phyloP scores from a whole-genome alignment of 1,140 invertebrate species.

The Plectrocnemia conspersa region DNA sequence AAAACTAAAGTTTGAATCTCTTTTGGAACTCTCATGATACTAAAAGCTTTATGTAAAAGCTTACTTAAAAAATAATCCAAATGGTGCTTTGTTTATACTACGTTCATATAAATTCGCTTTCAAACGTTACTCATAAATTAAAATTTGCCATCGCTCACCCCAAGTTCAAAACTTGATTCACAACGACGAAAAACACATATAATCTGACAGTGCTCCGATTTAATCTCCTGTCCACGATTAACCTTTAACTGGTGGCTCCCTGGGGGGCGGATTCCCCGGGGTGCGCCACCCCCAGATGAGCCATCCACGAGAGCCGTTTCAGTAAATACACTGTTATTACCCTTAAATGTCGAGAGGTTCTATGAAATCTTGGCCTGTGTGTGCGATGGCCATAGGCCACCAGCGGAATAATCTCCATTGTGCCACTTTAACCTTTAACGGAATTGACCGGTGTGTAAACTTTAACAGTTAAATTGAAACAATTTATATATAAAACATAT shows the following conservation, averaged over 20 bases:
- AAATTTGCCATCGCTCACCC: too few species aligned
- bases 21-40: too few species aligned
- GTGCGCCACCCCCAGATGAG: not conserved
- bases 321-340: constrained; percentile 20
- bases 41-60: too few species aligned
- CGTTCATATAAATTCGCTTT: too few species aligned
- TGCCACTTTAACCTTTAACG: not conserved
- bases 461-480: too few species aligned
- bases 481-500: too few species aligned
- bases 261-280: constrained; percentile 11
- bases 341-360: constrained; percentile 21
- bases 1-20: too few species aligned
- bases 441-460: constrained; percentile 6
- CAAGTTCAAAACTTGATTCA: too few species aligned
- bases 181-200: constrained; percentile 21
- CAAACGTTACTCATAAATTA: too few species aligned
- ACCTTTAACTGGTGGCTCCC: constrained; percentile 23
- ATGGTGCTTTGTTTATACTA: too few species aligned
- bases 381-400: constrained; percentile 7
- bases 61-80: too few species aligned
- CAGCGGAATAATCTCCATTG: constrained; percentile 13
- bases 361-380: constrained; percentile 11
- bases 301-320: constrained; percentile 1
- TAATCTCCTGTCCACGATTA: constrained; percentile 23
- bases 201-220: constrained; percentile 15